Percentiles rank a stretch among this genome's conserved stretches.
Conservation (phyloP, 2,888 invertebrate species). For the Invenusta paracnida region DNA sequence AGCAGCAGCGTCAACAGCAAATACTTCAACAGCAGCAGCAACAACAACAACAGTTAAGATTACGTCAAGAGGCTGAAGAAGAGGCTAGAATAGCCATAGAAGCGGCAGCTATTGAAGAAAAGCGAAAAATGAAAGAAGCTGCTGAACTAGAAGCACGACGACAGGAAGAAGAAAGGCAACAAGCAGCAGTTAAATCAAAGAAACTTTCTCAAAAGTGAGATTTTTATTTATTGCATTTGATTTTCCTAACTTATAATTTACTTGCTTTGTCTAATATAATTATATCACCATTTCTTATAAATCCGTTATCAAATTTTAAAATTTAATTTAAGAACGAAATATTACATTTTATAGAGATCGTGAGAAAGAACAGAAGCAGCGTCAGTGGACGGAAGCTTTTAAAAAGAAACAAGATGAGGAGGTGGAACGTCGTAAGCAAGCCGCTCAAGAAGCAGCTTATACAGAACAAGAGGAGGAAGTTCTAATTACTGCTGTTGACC, state of each 20-base stretch:
- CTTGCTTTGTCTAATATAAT: background rate
- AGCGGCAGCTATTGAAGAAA: background rate
- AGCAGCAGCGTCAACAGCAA: slow-evolving; percentile 48
- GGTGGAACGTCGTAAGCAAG: slow-evolving; percentile 1
- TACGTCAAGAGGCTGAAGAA: background rate
- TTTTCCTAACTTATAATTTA: background rate
- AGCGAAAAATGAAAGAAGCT: background rate
- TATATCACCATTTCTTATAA: background rate
- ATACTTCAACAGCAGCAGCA: background rate
- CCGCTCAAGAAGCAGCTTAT: background rate
- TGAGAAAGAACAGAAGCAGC: slow-evolving; percentile 3
- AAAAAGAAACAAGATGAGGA: slow-evolving; percentile 1
- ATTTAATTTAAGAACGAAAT: too few species aligned
- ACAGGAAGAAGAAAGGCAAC: slow-evolving; percentile 22
- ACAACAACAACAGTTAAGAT: slow-evolving; percentile 26
- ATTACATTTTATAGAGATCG: background rate
- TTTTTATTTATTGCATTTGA: background rate
- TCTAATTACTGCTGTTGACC: background rate
- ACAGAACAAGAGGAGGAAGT: background rate
- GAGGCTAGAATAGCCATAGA: background rate
- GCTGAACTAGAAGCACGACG: background rate
- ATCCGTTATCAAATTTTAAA: background rate
- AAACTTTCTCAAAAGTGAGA: slow-evolving; percentile 16
- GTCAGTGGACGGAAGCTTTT: slow-evolving; percentile 9
- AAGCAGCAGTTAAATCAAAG: background rate